These are phyloP conservation scores for Homarus americanus DNA, from an alignment of 1,140 invertebrate genomes.

Conservation along the genomic window DNA sequence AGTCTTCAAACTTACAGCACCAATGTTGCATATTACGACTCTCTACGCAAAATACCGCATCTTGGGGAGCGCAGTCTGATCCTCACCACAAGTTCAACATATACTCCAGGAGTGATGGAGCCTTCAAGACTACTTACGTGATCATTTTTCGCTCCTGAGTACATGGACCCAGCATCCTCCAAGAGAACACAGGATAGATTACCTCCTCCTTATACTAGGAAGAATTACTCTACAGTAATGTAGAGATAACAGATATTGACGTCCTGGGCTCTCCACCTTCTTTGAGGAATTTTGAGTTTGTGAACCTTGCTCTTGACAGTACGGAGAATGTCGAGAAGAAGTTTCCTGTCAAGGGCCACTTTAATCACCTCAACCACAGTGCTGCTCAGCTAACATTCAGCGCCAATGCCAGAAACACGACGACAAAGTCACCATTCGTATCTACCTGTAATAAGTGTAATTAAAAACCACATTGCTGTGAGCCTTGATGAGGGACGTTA, in stretches of 20 bases:
- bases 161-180: slow-evolving; percentile 76
- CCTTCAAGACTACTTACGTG: slow-evolving; percentile 74
- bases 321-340: slow-evolving; percentile 73
- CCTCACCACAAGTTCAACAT: slow-evolving; percentile 75
- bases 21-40: slow-evolving; percentile 74
- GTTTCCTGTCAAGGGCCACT: slow-evolving; percentile 25
- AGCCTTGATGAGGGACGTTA: slow-evolving; percentile 80
- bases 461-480: slow-evolving; percentile 79
- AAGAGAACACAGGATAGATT: slow-evolving; percentile 81
- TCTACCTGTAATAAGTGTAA: slow-evolving; percentile 82
- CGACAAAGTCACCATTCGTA: slow-evolving; percentile 79
- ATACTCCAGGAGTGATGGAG: slow-evolving; percentile 71
- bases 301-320: slow-evolving; percentile 79
- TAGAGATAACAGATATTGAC: slow-evolving; percentile 45
- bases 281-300: slow-evolving; percentile 81
- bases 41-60: slow-evolving; percentile 75
- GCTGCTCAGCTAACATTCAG: slow-evolving; percentile 81
- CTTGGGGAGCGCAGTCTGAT: slow-evolving; percentile 74
- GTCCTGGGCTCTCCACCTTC: slow-evolving; percentile 80
- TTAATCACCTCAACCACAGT: slow-evolving; percentile 83
- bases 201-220: slow-evolving; percentile 82
- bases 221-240: slow-evolving; percentile 69
- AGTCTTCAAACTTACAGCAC: slow-evolving; percentile 67
- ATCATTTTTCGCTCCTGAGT: slow-evolving; percentile 77
- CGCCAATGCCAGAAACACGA: slow-evolving; percentile 79